Base-by-base conservation (phyloP, 1,140 invertebrate species). In the Drosophila ercepeae region DNA sequence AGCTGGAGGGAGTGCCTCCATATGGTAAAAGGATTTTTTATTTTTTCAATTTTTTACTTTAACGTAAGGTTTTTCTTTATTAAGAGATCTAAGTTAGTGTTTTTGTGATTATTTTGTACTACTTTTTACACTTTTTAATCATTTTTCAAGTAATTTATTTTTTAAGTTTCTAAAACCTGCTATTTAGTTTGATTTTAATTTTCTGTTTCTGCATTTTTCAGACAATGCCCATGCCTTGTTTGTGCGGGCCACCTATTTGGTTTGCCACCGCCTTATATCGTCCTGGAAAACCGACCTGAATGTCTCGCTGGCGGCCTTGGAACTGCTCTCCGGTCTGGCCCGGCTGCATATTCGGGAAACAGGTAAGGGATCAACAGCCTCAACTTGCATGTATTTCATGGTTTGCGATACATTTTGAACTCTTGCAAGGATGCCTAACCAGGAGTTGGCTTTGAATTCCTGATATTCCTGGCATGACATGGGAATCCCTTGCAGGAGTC, bases 231-330 rank as follows among this genome's bases (percentile, higher is more conserved):
- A 91, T 55, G 96, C 96, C 9, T 90, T 99, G 55, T 98, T 98
- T 90, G 96, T 98, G 0, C 94, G 96, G 60, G 96, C 97, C 1
- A 98, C 97, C 0, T 98, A 98, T 88, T 93, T 98, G 67, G 97
- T 99, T 6, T 99, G 97, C 90, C 97, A 98, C 91, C 94, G 97
- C 34, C 92, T 99, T 21, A 98, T 98, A 83, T 97, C 97, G 0
- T 97, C 97, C 0, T 99, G 98, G 98, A 98, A 98, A 92, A 95
- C 95, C 1, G 98, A 99, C 92, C 92, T 99, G n/a, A 98, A 98
- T 91, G 95, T 98, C 9, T 98, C 98, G 0, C 92, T 99, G 36
- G 97, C 98, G 4, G 98, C 98, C 0, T 92, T 99, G 53, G 98
- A 99, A 92, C 93, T 99, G 32, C 92, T 99, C 0, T 95, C 96